Evolutionary conservation across 2,113 vertebrate genomes (phyloP).

Genomic region (Struthidea cinerea): DNA sequence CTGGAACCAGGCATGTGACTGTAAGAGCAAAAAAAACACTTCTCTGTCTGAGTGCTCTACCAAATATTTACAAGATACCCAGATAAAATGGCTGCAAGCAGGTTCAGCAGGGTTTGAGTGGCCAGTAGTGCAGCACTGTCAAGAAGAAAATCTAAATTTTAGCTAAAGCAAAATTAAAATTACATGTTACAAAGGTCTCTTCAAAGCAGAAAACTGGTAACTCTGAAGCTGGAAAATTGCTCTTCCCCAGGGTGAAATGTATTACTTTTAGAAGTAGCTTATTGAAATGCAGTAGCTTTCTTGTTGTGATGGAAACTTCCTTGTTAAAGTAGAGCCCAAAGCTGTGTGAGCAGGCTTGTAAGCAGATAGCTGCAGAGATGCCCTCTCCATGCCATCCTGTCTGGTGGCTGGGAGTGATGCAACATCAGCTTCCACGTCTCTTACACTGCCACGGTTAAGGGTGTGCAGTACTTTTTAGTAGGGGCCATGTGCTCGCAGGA

Average conservation of each 20-base stretch:
- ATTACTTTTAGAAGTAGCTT: constrained; percentile 33
- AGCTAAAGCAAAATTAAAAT: constrained; percentile 7
- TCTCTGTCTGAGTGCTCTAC: constrained; percentile 18
- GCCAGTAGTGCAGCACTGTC: background rate
- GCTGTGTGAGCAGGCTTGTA: background rate
- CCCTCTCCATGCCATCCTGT: background rate
- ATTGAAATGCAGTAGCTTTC: constrained; percentile 55
- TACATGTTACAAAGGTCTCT: background rate
- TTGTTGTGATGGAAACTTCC: constrained; percentile 47
- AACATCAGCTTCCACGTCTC: background rate
- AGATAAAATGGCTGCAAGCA: constrained; percentile 50
- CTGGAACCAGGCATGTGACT: constrained; percentile 61
- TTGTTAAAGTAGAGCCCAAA: background rate
- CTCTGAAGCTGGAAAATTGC: constrained; percentile 11
- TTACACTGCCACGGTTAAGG: background rate
- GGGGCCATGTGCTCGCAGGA: background rate
- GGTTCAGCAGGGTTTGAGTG: constrained; percentile 33
- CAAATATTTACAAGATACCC: constrained; percentile 57
- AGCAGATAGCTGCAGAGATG: background rate
- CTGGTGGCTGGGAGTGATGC: background rate
- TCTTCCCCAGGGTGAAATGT: background rate
- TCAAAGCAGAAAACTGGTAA: background rate
- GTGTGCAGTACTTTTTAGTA: background rate
- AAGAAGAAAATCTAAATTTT: background rate
- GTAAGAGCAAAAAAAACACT: constrained; percentile 32